These are phyloP conservation scores for Mycteria americana DNA, from an alignment of 2,797 vertebrate species.

Conservation along the genomic window DNA sequence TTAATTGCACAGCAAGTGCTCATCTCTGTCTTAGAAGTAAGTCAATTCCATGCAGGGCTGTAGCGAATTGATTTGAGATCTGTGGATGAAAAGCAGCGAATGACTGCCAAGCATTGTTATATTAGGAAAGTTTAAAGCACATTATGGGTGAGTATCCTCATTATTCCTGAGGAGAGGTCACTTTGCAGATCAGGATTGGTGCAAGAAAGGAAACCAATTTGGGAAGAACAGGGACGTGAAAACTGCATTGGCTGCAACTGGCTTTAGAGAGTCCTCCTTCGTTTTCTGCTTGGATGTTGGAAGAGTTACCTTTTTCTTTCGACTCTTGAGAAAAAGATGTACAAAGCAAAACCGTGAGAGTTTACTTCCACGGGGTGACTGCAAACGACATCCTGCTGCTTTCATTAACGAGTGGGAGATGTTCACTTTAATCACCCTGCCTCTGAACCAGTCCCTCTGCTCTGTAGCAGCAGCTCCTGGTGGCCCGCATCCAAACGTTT, in stretches of 20 bases:
- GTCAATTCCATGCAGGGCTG: slow-evolving; percentile 36
- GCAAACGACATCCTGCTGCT: neutral
- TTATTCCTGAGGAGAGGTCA: slow-evolving; percentile 17
- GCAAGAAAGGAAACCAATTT: slow-evolving; percentile 1
- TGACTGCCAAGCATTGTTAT: slow-evolving; percentile 48
- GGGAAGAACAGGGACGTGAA: neutral
- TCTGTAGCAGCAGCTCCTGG: neutral
- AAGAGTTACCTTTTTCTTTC: neutral
- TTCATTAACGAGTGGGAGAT: neutral
- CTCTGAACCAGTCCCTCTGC: neutral
- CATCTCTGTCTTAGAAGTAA: slow-evolving; percentile 4
- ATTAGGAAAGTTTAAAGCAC: slow-evolving; percentile 19
- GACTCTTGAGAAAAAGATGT: neutral
- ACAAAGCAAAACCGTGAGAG: neutral
- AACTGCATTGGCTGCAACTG: neutral
- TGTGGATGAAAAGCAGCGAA: slow-evolving; percentile 43
- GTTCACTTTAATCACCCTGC: neutral
- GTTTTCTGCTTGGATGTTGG: neutral
- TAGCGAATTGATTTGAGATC: slow-evolving; percentile 55
- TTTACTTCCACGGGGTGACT: neutral
- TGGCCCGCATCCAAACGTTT: neutral
- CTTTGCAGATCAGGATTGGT: slow-evolving; percentile 14
- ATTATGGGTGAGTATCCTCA: neutral
- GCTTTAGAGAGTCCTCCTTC: neutral
- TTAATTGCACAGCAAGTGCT: slow-evolving; percentile 48